Evolutionary conservation across 1,140 invertebrate genomes (phyloP).

Genomic region (Drosophila ercepeae): DNA sequence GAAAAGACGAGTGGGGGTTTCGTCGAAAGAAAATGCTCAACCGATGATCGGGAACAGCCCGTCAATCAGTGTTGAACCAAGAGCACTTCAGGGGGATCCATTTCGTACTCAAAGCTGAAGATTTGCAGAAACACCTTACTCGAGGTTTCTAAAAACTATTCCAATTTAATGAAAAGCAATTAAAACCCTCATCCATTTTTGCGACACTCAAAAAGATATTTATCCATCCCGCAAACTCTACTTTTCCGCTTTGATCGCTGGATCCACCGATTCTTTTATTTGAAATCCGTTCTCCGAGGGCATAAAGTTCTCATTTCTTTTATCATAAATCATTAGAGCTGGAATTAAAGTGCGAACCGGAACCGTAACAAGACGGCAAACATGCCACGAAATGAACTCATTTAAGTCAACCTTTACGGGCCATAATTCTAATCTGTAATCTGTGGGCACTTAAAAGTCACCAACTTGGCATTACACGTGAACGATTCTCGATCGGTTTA

Average conservation of each 20-base stretch:
- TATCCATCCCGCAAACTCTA: constrained; percentile 20
- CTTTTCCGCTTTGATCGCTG: constrained; percentile 22
- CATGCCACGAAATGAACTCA: constrained; percentile 59
- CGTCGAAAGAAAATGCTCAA: not conserved
- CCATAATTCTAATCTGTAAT: constrained; percentile 77
- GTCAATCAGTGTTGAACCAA: constrained; percentile 1
- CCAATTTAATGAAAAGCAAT: constrained; percentile 18
- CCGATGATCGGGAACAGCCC: not conserved
- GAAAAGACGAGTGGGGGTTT: constrained; percentile 6
- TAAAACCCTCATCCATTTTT: not conserved
- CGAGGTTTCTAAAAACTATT: too few species aligned
- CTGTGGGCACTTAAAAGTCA: constrained; percentile 52
- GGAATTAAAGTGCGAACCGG: constrained; percentile 65
- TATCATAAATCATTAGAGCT: constrained; percentile 65
- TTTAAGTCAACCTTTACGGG: constrained; percentile 56
- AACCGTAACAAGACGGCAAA: constrained; percentile 46
- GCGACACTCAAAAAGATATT: constrained; percentile 27
- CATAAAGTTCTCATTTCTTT: constrained; percentile 28
- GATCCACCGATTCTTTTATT: not conserved
- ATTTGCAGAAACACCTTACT: not conserved
- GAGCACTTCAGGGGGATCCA: not conserved
- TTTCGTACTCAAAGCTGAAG: not conserved
- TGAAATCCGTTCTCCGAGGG: not conserved
- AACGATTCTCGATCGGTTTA: constrained; percentile 54
- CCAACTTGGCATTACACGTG: constrained; percentile 37